Conservation (phyloP, 2,888 invertebrate genomes). For the Lumbricus terrestris region DNA sequence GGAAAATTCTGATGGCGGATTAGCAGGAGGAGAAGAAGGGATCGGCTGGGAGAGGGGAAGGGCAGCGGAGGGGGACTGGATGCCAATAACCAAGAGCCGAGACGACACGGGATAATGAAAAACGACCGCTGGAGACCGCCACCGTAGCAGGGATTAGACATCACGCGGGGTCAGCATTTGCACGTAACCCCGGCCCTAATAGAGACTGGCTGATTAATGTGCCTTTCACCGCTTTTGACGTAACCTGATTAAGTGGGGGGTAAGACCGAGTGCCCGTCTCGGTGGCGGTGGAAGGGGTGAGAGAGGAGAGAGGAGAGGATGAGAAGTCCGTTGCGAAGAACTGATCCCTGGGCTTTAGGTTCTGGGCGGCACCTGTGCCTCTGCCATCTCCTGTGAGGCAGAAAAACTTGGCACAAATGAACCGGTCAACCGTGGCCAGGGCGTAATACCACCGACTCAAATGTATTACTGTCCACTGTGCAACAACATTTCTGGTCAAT, state of each 20-base stretch:
- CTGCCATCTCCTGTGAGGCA: not conserved
- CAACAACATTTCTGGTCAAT: not conserved
- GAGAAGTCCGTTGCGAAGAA: not conserved
- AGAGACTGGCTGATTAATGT: conserved; percentile 8
- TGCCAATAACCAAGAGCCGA: not conserved
- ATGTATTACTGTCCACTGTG: not conserved
- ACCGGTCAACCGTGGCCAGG: not conserved
- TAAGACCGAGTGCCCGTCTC: conserved; percentile 3
- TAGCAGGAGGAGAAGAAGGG: not conserved
- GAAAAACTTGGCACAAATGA: not conserved
- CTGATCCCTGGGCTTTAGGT: not conserved
- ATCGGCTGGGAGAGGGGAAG: not conserved
- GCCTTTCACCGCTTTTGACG: conserved; percentile 11
- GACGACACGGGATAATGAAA: conserved; percentile 9
- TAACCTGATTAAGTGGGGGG: conserved; percentile 15
- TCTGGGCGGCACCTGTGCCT: not conserved
- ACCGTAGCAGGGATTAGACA: not conserved
- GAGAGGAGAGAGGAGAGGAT: not conserved
- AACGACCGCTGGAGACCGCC: not conserved
- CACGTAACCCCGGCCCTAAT: conserved; percentile 5
- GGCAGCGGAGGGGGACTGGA: not conserved
- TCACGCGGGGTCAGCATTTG: conserved; percentile 8
- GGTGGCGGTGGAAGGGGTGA: not conserved
- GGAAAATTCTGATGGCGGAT: conserved; percentile 12
- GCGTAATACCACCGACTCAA: not conserved